These are phyloP conservation scores for Microplitis mediator DNA, from an alignment of 1,140 invertebrate species.

Conservation along the genomic window DNA sequence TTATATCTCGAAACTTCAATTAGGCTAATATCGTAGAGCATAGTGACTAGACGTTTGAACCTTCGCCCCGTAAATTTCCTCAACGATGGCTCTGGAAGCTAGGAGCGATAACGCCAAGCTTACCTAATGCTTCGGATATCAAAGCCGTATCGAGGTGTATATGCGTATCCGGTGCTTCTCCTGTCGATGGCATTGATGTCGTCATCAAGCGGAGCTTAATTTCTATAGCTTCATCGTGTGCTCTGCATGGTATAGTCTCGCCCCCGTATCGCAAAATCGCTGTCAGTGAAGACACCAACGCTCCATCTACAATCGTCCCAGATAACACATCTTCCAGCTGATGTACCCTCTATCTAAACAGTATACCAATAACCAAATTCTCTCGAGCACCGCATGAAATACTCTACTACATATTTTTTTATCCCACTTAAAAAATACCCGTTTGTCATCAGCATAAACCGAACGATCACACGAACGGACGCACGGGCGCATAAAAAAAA, in stretches of 20 bases:
- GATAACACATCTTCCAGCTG: no score
- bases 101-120: neutral
- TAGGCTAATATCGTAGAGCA: neutral
- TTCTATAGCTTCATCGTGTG: neutral
- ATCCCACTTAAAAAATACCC: neutral
- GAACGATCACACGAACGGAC: neutral
- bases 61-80: neutral
- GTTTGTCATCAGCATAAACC: neutral
- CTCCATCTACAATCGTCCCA: no score
- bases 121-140: constrained; percentile 15
- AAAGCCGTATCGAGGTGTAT: constrained; percentile 8
- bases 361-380: neutral
- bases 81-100: constrained; percentile 1
- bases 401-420: neutral
- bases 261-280: neutral
- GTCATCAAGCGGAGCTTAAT: constrained; percentile 4
- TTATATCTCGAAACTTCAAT: constrained; percentile 9
- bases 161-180: neutral
- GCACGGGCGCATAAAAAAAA: no score
- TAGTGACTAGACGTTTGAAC: neutral
- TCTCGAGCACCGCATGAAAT: neutral
- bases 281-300: neutral
- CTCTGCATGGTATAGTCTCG: neutral
- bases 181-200: constrained; percentile 13
- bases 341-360: no score